Conservation (phyloP, 2,113 vertebrate genomes). For the Bujurquina vittata region DNA sequence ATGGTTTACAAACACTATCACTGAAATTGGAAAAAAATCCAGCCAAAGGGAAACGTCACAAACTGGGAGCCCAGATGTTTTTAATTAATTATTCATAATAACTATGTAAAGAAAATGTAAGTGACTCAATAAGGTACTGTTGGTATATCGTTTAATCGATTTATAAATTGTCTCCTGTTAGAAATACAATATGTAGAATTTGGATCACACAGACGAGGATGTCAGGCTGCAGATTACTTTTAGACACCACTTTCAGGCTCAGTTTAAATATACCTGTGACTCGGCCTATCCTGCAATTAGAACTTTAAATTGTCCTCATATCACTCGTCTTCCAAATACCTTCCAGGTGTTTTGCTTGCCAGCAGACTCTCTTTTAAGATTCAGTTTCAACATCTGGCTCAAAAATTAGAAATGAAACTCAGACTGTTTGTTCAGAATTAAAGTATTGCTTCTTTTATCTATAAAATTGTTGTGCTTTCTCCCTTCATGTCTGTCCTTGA, state of each 20-base stretch:
- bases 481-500: not conserved
- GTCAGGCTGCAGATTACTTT: not conserved
- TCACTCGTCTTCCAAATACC: not conserved
- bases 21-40: not conserved
- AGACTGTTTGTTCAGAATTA: not conserved
- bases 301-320: not conserved
- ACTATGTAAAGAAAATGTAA: too few relatives aligned
- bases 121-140: too few relatives aligned
- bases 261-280: not conserved
- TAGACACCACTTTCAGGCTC: accelerated
- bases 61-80: too few relatives aligned
- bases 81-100: too few relatives aligned
- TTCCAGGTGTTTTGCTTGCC: not conserved
- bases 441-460: not conserved
- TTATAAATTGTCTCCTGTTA: too few relatives aligned
- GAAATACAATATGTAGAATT: too few relatives aligned
- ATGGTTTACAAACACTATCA: not conserved
- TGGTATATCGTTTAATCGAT: too few relatives aligned
- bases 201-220: too few relatives aligned
- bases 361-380: not conserved
- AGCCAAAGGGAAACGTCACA: too few relatives aligned
- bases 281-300: not conserved
- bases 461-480: too few relatives aligned
- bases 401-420: not conserved
- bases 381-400: not conserved